phyloP scores from a whole-genome alignment of 1,140 invertebrate species.

The Tetranychus cinnabarinus region DNA sequence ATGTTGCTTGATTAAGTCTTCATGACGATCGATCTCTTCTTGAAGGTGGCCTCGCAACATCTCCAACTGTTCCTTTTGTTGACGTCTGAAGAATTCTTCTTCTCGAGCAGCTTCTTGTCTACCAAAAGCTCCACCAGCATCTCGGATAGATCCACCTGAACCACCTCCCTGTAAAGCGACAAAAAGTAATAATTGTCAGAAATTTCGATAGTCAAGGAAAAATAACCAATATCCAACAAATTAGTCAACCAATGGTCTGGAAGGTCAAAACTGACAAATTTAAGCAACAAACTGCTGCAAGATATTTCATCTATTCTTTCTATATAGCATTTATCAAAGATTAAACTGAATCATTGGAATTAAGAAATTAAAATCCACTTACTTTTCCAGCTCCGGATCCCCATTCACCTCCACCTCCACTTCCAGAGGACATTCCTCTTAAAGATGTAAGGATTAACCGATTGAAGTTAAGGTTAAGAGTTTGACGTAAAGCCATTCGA shows the following conservation, averaged over 20 bases:
- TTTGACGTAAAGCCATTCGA: background rate
- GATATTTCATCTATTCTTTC: background rate
- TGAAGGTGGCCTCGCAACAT: constrained; percentile 1
- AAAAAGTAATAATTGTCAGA: background rate
- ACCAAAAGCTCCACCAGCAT: constrained; percentile 6
- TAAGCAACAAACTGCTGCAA: background rate
- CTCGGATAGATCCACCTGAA: background rate
- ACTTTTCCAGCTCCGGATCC: background rate
- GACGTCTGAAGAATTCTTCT: constrained; percentile 2
- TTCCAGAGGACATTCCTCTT: background rate
- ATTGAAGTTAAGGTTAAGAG: background rate
- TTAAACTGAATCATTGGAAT: background rate
- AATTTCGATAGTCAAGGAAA: background rate
- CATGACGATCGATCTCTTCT: background rate
- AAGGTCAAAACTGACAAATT: background rate
- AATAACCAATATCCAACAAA: background rate
- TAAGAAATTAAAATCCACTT: background rate
- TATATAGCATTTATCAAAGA: background rate
- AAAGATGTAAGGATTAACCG: background rate
- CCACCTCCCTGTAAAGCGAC: background rate
- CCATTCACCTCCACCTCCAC: background rate
- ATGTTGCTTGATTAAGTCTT: constrained; percentile 7
- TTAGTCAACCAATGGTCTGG: background rate
- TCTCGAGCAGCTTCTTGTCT: background rate
- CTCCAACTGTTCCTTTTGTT: constrained; percentile 7